These are phyloP conservation scores for Cricetomys ansorgei DNA, from an alignment of 2,113 vertebrate species.

Conservation along the genomic window DNA sequence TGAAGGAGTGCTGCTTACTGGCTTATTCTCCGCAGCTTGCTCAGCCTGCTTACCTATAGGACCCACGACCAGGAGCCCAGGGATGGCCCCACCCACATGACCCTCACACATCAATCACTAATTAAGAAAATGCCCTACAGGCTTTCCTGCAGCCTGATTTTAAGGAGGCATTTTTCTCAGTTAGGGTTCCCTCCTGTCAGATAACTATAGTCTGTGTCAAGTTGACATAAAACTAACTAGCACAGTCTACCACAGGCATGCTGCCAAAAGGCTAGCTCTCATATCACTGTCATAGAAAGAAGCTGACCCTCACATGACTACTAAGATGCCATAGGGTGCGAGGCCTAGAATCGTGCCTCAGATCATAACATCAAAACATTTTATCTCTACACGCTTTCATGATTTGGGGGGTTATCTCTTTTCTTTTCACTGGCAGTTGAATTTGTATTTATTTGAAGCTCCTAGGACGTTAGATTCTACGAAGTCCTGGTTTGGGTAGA, in stretches of 20 bases:
- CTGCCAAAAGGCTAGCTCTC: not conserved
- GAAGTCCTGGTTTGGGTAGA: not conserved
- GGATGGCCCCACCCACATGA: not conserved
- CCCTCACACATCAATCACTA: not conserved
- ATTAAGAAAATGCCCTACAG: not conserved
- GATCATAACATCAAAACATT: not conserved
- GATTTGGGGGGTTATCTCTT: not conserved
- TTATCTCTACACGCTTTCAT: not conserved
- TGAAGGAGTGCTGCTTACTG: not conserved
- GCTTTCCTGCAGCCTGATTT: not conserved
- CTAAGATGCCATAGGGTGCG: not conserved
- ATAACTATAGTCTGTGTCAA: not conserved
- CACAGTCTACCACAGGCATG: not conserved
- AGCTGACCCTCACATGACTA: not conserved
- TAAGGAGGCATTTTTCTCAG: not conserved
- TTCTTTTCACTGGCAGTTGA: constrained; percentile 6
- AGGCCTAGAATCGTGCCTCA: constrained; percentile 3
- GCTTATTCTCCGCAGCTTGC: not conserved
- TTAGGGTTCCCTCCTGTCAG: not conserved
- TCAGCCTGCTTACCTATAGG: not conserved
- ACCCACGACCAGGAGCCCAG: not conserved
- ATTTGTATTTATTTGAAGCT: not conserved
- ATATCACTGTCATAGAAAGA: constrained; percentile 1
- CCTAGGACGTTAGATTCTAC: not conserved
- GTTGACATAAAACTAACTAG: not conserved